phyloP scores from a whole-genome alignment of 2,888 invertebrate genomes.

The Melanostoma scalare region DNA sequence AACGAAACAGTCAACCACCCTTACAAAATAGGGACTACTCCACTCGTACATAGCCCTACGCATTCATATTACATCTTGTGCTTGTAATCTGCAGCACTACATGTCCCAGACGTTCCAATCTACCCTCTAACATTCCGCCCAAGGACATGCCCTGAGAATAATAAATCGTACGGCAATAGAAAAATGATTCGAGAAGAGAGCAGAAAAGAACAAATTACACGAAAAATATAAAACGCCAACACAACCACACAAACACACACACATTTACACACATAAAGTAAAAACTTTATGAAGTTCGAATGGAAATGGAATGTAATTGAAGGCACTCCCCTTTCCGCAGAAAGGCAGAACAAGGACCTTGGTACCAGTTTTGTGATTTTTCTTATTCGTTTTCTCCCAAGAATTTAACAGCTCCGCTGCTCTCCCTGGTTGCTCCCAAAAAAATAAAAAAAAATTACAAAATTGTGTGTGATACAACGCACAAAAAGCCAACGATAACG shows the following conservation, averaged over 20 bases:
- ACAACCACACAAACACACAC: conserved; percentile 8
- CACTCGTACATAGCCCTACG: neutral
- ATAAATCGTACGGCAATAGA: conserved; percentile 47
- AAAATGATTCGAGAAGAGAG: conserved; percentile 30
- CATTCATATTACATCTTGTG: conserved; percentile 34
- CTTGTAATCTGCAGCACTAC: conserved; percentile 18
- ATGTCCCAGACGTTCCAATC: conserved; percentile 49
- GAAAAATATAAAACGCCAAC: conserved; percentile 8
- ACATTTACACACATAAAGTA: neutral
- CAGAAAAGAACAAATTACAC: conserved; percentile 1
- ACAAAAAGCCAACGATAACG: conserved; percentile 4
- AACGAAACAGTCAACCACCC: neutral
- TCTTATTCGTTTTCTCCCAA: conserved; percentile 23
- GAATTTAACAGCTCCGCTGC: conserved; percentile 3
- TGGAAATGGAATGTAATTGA: conserved; percentile 4
- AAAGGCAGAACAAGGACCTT: conserved; percentile 59
- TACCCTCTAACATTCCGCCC: conserved; percentile 71
- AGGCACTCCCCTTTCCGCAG: conserved; percentile 63
- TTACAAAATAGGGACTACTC: neutral
- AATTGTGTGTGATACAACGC: neutral
- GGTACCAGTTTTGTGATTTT: conserved; percentile 59
- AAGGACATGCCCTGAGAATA: conserved; percentile 65
- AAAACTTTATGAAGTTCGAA: neutral
- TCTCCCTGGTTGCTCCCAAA: neutral
- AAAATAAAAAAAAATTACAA: neutral